A percentile compares a stretch with the other conserved stretches of the same genome.
Evolutionary conservation across 1,140 invertebrate species (phyloP).

Genomic region (Bombus balteatus): DNA sequence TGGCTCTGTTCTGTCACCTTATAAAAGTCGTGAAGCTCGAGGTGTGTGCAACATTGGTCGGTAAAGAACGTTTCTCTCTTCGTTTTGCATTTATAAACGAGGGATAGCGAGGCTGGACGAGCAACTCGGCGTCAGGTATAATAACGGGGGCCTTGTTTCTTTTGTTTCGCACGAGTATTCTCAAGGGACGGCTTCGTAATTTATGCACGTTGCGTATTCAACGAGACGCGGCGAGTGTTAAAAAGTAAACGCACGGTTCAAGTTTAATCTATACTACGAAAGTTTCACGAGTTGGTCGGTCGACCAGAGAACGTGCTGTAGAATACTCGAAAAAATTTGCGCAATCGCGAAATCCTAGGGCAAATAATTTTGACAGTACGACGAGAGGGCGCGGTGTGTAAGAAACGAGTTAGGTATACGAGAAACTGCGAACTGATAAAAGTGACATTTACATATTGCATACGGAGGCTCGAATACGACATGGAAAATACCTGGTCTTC

Average conservation of each 20-base stretch:
- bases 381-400: not conserved
- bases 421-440: constrained; percentile 15
- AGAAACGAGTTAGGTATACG: not conserved
- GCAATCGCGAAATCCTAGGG: not conserved
- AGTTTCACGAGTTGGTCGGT: not conserved
- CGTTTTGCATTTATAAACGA: constrained; percentile 27
- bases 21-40: constrained; percentile 26
- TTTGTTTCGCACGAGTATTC: constrained; percentile 63
- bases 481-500: constrained; percentile 32
- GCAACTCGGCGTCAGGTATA: constrained; percentile 17
- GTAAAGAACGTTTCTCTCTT: not conserved
- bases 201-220: constrained; percentile 6
- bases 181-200: constrained; percentile 8
- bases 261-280: constrained; percentile 29
- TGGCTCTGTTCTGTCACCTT: constrained; percentile 41
- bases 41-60: constrained; percentile 24
- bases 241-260: constrained; percentile 13
- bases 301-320: too few species aligned
- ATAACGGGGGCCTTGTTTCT: constrained; percentile 40
- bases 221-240: constrained; percentile 9
- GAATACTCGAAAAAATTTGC: not conserved
- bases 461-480: constrained; percentile 16
- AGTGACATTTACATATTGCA: constrained; percentile 8
- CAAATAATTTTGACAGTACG: constrained; percentile 23
- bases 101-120: not conserved